Base-by-base conservation (phyloP, 2,113 vertebrate genomes). In the Notothenia coriiceps region DNA sequence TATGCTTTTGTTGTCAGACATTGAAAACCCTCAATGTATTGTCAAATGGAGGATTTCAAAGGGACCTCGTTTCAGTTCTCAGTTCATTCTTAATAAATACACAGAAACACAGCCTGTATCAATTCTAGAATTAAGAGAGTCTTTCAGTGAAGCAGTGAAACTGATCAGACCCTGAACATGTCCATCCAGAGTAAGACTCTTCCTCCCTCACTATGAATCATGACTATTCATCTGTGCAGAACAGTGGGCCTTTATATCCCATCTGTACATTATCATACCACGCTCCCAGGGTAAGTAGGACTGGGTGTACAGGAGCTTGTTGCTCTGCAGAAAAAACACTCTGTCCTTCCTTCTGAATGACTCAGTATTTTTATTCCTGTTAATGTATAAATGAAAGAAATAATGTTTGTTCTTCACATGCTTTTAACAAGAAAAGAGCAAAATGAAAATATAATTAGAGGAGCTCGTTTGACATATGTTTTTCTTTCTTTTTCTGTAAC, bases 161-260 rank as follows among this genome's bases (percentile, higher is more conserved):
- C 25, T 35, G 18, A 82, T 66, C n/a, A 25, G 7, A 64, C 49
- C 67, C 77, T 82, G 44, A 77, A 79, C 76, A 84, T 60, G 70
- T 56, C 70, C 59, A 12, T 64, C 49, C 33, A 83, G 67, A 82
- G 56, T 25, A n/a, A 81, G 66, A 84, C 59, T 71, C 73, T 84
- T 83, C 77, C 77, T 83, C 57, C 70, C 72, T 54, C 62, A 11
- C 56, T 59, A 74, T 92, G 88, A 91, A 90, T 93, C 79, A 57
- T 83, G 69, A 82, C 79, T 78, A 92, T 91, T 92, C 86, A 92
- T 89, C 44, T n/a, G 46, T 33, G 56, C 7, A 75, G 77, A 90
- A 92, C 90, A 91, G 87, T 86, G 80, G 71, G 2, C 43, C 88
- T 88, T 92, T 92, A 88, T 92, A 50, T 70, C 55, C 57, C 61